phyloP scores from a whole-genome alignment of 2,888 invertebrate genomes.

The Minunthozetes semirufus region DNA sequence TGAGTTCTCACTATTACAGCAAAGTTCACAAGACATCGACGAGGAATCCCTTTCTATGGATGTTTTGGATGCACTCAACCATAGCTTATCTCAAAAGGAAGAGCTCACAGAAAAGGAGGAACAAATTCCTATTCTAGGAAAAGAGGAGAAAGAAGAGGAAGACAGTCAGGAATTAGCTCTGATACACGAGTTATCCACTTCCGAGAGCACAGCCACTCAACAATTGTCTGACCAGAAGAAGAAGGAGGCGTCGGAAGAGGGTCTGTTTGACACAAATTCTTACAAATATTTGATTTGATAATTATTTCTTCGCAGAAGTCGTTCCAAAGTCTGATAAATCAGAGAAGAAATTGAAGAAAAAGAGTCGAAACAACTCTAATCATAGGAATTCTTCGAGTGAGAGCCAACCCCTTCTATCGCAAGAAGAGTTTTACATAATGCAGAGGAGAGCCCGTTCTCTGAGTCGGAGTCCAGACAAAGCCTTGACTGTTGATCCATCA shows the following conservation, averaged over 20 bases:
- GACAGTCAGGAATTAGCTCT: neutral
- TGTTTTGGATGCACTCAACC: constrained; percentile 32
- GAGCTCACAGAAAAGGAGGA: neutral
- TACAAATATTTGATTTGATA: neutral
- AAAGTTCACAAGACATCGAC: constrained; percentile 39
- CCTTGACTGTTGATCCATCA: neutral
- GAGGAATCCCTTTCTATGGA: constrained; percentile 38
- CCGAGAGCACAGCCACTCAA: constrained; percentile 18
- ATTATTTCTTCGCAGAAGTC: neutral
- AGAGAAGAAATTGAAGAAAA: neutral
- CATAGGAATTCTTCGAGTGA: constrained; percentile 20
- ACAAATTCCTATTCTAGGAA: neutral
- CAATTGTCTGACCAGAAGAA: constrained; percentile 1
- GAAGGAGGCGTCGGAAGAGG: neutral
- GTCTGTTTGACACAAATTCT: neutral
- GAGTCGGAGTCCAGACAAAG: constrained; percentile 22
- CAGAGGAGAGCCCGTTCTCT: constrained; percentile 19
- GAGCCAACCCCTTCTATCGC: constrained; percentile 18
- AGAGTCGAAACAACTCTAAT: neutral
- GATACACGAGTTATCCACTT: constrained; percentile 7
- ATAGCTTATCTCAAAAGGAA: constrained; percentile 19
- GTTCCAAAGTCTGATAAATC: neutral
- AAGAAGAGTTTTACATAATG: constrained; percentile 31
- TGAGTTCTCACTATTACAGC: constrained; percentile 37
- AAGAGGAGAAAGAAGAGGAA: neutral